Evolutionary conservation across 2,888 invertebrate species (phyloP), one percentile per base, ranked within the genome.

Genomic region (Harpalus rubripes): DNA sequence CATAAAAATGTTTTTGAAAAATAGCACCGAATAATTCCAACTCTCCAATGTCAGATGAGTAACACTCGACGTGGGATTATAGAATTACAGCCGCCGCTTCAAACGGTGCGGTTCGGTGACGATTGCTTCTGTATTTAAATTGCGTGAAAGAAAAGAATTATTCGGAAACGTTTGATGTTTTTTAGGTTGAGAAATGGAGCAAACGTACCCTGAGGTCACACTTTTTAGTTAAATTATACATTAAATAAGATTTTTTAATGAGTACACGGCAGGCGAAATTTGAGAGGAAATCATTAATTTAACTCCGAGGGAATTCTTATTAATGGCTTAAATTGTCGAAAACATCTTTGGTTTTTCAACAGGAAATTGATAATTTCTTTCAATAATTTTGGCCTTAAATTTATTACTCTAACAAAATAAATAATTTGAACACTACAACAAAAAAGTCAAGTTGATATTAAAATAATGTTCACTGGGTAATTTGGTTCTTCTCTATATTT

Each of bases 1-100:
- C 78, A 78, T 78, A 78, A 78, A 78, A 78, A 78, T 78, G 59
- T 59, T 78, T 78, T 78, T 56, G 78, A 26, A 58, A 78, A 78
- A 78, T 58, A 78, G 26, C 10, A 15, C 32, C 26, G 58, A 78
- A 58, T 78, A 58, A 32, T 58, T 6, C 22, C 15, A 26, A 16
- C 26, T 78, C 52, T 56, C 76, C 56, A 26, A 78, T 18, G 52
- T 18, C 58, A 59, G 58, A 78, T 59, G 56, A 78, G 58, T 78
- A 32, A 58, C 78, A 58, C 8, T 18, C 22, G 78, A 39, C 52
- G 10, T 22, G 78, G 78, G 78, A 56, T 78, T 78, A 78, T 78
- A 76, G 56, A 78, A 78, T 59, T 78, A 78, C 59, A 52, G 32
- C 44, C 44, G 44, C 44, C 2, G 44, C 44, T 12, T 8, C 44